phyloP scores from a whole-genome alignment of 2,113 vertebrate species.

The Aramus guarauna region DNA sequence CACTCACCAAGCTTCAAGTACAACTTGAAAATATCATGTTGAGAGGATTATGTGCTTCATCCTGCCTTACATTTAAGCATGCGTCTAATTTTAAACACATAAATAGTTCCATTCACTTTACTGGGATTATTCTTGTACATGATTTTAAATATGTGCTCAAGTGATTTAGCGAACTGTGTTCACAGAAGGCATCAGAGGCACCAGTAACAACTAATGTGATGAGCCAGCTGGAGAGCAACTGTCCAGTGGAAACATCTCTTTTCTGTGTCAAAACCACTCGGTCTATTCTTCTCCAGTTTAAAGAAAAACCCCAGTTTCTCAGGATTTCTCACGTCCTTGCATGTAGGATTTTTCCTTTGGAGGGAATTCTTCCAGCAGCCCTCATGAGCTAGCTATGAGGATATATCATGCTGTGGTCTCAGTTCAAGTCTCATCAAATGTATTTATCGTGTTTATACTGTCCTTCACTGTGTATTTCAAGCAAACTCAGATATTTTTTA shows the following conservation, averaged over 20 bases:
- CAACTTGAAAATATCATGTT: neutral
- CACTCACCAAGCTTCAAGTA: neutral
- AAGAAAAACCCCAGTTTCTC: neutral
- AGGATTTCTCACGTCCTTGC: neutral
- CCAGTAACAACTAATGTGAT: neutral
- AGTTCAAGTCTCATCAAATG: neutral
- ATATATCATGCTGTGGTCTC: neutral
- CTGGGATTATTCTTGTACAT: neutral
- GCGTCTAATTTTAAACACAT: conserved; percentile 2
- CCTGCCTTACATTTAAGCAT: neutral
- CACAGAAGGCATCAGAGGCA: neutral
- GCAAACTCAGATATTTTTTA: neutral
- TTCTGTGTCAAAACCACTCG: neutral
- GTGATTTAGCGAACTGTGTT: neutral
- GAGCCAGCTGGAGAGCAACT: neutral
- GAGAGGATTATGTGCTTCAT: conserved; percentile 11
- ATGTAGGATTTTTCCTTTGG: neutral
- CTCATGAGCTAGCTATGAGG: neutral
- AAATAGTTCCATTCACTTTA: conserved; percentile 14
- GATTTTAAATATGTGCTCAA: neutral
- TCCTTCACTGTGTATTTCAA: neutral
- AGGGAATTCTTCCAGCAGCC: neutral
- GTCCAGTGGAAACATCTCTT: neutral
- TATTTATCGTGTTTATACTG: neutral
- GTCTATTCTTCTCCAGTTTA: neutral